phyloP scores from a whole-genome alignment of 2,888 invertebrate species.

The Macaria liturata region DNA sequence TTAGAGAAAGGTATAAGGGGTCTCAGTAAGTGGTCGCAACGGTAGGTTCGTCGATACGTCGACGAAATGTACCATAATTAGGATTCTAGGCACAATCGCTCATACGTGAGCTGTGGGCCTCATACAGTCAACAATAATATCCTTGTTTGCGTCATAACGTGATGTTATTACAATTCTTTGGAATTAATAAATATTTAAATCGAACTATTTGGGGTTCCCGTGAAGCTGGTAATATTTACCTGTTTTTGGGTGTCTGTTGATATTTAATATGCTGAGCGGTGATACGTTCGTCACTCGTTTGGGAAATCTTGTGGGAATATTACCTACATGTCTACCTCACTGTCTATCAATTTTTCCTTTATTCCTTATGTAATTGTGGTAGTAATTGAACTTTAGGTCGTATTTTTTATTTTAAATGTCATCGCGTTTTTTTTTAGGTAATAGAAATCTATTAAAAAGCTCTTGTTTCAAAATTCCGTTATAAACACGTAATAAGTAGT shows the following conservation, averaged over 20 bases:
- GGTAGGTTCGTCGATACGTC: conserved; percentile 55
- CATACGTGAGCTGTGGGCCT: conserved; percentile 73
- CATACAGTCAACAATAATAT: conserved; percentile 51
- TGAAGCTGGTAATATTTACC: conserved; percentile 8
- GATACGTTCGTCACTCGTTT: neutral
- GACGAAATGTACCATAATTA: conserved; percentile 68
- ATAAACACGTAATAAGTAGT: no score
- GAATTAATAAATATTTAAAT: conserved; percentile 40
- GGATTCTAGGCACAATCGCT: conserved; percentile 69
- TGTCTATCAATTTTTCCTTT: neutral
- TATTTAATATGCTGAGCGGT: conserved; percentile 17
- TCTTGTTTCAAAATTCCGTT: no score
- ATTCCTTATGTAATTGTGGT: no score
- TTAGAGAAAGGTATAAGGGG: conserved; percentile 46
- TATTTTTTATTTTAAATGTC: no score
- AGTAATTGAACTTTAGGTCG: no score
- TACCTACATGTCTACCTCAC: neutral
- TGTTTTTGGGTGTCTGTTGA: conserved; percentile 1
- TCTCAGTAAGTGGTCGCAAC: conserved; percentile 52
- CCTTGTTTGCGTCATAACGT: conserved; percentile 60
- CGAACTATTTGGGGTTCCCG: conserved; percentile 29
- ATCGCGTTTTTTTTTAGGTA: no score
- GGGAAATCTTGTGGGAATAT: conserved; percentile 2
- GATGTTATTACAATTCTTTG: conserved; percentile 50
- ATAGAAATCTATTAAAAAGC: no score